Conservation (phyloP, 2,797 vertebrate genomes). For the Peromyscus melanophrys region DNA sequence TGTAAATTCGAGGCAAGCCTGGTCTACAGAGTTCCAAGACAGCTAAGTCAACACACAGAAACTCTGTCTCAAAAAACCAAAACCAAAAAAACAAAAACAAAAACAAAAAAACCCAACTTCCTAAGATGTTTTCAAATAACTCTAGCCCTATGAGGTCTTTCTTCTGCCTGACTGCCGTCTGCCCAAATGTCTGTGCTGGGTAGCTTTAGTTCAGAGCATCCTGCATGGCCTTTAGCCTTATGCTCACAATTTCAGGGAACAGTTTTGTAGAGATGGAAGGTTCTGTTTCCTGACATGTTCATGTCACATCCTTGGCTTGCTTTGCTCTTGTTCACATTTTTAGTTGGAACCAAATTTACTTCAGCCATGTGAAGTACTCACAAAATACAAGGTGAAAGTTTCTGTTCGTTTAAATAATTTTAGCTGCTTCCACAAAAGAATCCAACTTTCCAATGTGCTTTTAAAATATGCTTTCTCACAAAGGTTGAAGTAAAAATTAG, state of each 20-base stretch:
- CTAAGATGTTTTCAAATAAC: background rate
- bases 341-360: background rate
- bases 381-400: background rate
- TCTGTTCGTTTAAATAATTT: background rate
- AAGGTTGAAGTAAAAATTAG: background rate
- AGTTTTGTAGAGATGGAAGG: background rate
- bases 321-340: conserved; percentile 24
- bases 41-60: background rate
- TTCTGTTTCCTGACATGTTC: conserved; percentile 16
- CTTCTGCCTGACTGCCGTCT: background rate
- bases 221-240: background rate
- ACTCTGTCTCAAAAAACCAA: background rate
- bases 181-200: background rate
- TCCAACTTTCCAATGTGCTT: background rate
- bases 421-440: conserved; percentile 15
- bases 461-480: background rate
- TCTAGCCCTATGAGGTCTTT: background rate
- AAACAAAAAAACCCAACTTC: background rate
- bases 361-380: background rate
- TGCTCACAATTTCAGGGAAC: conserved; percentile 11
- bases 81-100: background rate
- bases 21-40: background rate
- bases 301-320: background rate
- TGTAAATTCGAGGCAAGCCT: background rate
- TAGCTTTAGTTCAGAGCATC: background rate